Base-by-base conservation (phyloP, 2,797 vertebrate species). In the Acrossocheilus wenchowensis region DNA sequence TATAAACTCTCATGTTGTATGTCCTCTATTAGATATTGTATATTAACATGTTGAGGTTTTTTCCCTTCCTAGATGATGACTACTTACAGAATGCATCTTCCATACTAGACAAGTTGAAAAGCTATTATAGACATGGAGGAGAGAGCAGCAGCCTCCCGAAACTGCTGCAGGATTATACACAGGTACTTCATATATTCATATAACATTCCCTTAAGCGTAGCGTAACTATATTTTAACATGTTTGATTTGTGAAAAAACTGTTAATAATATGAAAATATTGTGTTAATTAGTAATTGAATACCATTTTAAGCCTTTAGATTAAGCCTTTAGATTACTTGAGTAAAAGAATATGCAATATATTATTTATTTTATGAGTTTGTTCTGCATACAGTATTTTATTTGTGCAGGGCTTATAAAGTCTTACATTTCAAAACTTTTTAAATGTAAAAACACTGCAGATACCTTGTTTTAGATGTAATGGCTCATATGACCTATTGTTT, bases 131-230 rank as follows among this genome's bases (percentile, higher is more conserved):
- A 81, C 94, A 97, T 94, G 96, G 95, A 80, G 94, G 94, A 82
- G 97, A 96, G 88, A 95, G 94, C 91, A 93, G 92, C 92, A 96
- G 93, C 90, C 94, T 96, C 82, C 94, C 96, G 45, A 92, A 89
- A 81, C 94, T 97, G 90, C 93, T 98, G 78, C 97, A 97, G 92
- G 97, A 98, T 91, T 99, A 97, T 89, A 96, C 97, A n/a, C 97
- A 99, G 97, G 98, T 99, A 97, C 72, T 84, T 43, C 2, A 60
- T 9, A 45, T 45, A 45, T 45, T 45, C 43, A 45, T 45, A 45
- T 45, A 45, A 45, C 9, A 45, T 45, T 39, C 9, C 34, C 19
- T 23, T 23, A 57, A 78, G 21, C 21, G 9, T 15, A 39, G 2
- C 3, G 1, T 39, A 5, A 8, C 36, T 23, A 39, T 78, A 23